Conservation (phyloP, 2,888 invertebrate genomes). For the Ptychoptera albimana region DNA sequence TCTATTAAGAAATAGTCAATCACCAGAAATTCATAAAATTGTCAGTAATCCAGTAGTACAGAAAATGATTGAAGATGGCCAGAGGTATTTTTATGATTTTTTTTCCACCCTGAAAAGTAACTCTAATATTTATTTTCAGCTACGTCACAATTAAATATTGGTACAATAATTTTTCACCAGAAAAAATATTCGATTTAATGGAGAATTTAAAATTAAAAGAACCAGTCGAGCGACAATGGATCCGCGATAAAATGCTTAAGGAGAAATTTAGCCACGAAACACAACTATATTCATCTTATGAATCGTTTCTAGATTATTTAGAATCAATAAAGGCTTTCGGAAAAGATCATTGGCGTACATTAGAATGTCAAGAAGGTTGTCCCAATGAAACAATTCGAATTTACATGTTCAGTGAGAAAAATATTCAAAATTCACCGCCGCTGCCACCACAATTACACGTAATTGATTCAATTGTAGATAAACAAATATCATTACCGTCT, state of each 20-base stretch:
- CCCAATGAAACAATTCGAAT: slow-evolving; percentile 6
- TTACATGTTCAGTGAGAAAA: too few species aligned
- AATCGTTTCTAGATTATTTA: slow-evolving; percentile 21
- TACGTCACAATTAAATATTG: slow-evolving; percentile 64
- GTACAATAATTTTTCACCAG: slow-evolving; percentile 48
- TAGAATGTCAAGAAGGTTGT: slow-evolving; percentile 11
- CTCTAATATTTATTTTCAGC: slow-evolving; percentile 24
- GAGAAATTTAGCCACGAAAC: slow-evolving; percentile 24
- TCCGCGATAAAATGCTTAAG: slow-evolving; percentile 34
- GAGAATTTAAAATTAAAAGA: slow-evolving; percentile 48
- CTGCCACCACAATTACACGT: too few species aligned
- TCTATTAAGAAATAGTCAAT: slow-evolving; percentile 56
- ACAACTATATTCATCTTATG: slow-evolving; percentile 17
- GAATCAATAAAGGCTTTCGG: slow-evolving; percentile 18
- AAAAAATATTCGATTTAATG: slow-evolving; percentile 57
- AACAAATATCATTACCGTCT: too few species aligned
- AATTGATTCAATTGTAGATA: too few species aligned
- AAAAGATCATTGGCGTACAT: slow-evolving; percentile 21
- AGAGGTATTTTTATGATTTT: slow-evolving; percentile 42
- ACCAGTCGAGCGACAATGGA: slow-evolving; percentile 62
- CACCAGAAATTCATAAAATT: slow-evolving; percentile 52
- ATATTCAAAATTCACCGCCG: too few species aligned
- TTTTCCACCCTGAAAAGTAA: neutral
- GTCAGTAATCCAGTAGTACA: slow-evolving; percentile 50
- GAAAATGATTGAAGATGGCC: slow-evolving; percentile 63